Evolutionary conservation across 2,888 invertebrate genomes (phyloP), one percentile per base, ranked within the genome.

Genomic region (Ellobium chinense): DNA sequence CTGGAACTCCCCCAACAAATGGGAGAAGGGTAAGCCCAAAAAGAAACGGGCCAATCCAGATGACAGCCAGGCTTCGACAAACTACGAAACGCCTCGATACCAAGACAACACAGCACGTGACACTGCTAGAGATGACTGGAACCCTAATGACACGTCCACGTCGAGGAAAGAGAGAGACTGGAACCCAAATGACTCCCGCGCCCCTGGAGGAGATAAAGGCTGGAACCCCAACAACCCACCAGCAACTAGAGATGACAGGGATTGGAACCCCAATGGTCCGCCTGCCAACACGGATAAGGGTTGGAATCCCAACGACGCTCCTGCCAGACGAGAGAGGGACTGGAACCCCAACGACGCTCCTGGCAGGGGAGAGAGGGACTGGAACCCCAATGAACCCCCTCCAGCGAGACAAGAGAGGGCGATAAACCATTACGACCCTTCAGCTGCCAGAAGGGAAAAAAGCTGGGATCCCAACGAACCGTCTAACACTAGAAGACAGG

Each of bases 181-280:
- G 70, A 34, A 70, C 54, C 70, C 56, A 21, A 70, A 70, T 56
- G 74, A n/a, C n/a, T n/a, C n/a, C n/a, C n/a, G n/a, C n/a, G n/a
- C n/a, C n/a, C n/a, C n/a, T n/a, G n/a, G n/a, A n/a, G n/a, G n/a
- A n/a, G n/a, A n/a, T n/a, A n/a, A n/a, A n/a, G n/a, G n/a, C n/a
- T n/a, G n/a, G n/a, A n/a, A n/a, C n/a, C n/a, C n/a, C n/a, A n/a
- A n/a, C n/a, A n/a, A n/a, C n/a, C n/a, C n/a, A n/a, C n/a, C n/a
- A n/a, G n/a, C n/a, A n/a, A n/a, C n/a, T n/a, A n/a, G n/a, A n/a
- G n/a, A n/a, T n/a, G n/a, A n/a, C n/a, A n/a, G n/a, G n/a, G n/a
- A n/a, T n/a, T n/a, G n/a, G n/a, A n/a, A n/a, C n/a, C n/a, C n/a
- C n/a, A n/a, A n/a, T n/a, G n/a, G n/a, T n/a, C n/a, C n/a, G n/a